A percentile compares a stretch with the other conserved stretches of the same genome.
Evolutionary conservation across 1,140 invertebrate genomes (phyloP).

Genomic region (Bombus pyrosoma): DNA sequence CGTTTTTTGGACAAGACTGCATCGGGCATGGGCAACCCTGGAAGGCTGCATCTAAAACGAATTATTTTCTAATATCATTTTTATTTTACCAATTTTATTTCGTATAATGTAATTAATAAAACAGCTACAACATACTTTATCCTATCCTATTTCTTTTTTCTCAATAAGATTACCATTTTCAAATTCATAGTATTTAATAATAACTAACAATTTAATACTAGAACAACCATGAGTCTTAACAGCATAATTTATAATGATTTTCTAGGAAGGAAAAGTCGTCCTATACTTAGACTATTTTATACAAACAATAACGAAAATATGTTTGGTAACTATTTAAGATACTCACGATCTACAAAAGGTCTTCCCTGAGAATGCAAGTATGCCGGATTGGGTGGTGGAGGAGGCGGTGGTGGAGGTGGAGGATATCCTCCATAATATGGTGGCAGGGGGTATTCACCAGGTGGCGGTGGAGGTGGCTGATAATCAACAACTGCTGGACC

Average conservation of each 20-base stretch:
- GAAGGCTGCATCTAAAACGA: constrained; percentile 83
- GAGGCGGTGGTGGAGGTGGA: constrained; percentile 88
- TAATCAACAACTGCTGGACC: constrained; percentile 78
- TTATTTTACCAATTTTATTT: background rate
- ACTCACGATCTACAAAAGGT: constrained; percentile 81
- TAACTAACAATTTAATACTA: background rate
- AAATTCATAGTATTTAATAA: background rate
- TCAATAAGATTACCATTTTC: background rate
- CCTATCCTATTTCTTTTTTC: background rate
- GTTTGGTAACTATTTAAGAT: background rate
- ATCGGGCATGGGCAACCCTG: constrained; percentile 92
- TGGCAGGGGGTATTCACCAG: constrained; percentile 76
- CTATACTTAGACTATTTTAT: background rate
- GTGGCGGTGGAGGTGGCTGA: constrained; percentile 75
- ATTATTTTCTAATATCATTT: background rate
- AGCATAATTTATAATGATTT: background rate
- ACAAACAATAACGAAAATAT: background rate
- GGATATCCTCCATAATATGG: constrained; percentile 84
- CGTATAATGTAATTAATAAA: background rate
- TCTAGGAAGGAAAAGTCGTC: background rate
- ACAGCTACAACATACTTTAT: background rate
- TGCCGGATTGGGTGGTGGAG: constrained; percentile 85
- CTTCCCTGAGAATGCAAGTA: constrained; percentile 80
- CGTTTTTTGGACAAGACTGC: constrained; percentile 97
- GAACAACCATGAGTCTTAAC: background rate